phyloP scores from a whole-genome alignment of 2,113 vertebrate species.

The Indicator maculatus region DNA sequence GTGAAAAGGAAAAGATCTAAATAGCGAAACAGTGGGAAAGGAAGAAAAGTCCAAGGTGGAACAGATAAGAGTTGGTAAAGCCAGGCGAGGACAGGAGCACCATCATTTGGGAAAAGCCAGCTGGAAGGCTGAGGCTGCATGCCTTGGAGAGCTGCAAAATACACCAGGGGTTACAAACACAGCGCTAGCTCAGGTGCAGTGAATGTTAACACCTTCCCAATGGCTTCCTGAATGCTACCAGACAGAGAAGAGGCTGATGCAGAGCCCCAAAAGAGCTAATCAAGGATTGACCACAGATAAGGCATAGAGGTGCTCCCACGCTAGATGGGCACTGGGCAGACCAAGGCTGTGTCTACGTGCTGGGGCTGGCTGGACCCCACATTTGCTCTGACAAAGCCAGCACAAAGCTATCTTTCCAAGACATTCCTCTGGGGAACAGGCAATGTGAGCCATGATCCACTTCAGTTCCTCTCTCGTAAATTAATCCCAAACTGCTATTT shows the following conservation, averaged over 20 bases:
- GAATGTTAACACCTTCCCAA: not conserved
- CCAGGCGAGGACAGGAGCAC: not conserved
- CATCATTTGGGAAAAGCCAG: not conserved
- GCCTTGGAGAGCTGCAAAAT: not conserved
- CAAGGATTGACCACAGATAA: not conserved
- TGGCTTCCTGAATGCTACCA: not conserved
- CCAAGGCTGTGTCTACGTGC: not conserved
- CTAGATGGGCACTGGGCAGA: not conserved
- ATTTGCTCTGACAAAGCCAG: not conserved
- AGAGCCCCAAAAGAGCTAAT: not conserved
- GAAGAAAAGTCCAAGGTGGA: not conserved
- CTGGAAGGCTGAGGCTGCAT: not conserved
- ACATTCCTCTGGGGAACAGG: not conserved
- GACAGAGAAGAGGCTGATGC: not conserved
- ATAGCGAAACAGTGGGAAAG: not conserved
- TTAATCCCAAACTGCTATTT: not conserved
- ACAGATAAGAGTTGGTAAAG: not conserved
- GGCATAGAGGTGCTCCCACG: rapidly evolving
- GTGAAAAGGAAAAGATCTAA: not conserved
- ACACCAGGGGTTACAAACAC: not conserved
- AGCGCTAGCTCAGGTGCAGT: not conserved
- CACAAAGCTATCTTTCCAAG: not conserved
- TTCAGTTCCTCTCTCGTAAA: not conserved
- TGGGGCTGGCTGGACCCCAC: not conserved
- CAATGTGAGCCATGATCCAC: not conserved